Evolutionary conservation across 2,888 invertebrate species (phyloP), one percentile per base, ranked within the genome.

Genomic region (Seladonia tumulorum): DNA sequence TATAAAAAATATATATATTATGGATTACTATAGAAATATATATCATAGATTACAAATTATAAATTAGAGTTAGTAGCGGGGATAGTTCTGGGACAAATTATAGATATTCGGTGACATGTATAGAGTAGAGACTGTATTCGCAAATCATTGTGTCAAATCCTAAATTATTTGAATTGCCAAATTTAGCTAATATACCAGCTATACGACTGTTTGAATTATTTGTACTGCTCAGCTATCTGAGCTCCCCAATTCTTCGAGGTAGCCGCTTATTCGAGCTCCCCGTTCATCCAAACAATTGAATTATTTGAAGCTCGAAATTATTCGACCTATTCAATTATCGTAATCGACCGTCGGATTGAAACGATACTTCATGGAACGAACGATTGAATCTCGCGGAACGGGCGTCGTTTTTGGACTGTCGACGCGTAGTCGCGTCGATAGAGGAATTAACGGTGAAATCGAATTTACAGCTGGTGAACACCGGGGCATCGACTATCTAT

Each of bases 401-500:
- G 66, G 35, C 18, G 7, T 68, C 35, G 66, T 68, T 68, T 68
- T 68, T 68, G 66, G 35, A 68, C 35, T 22, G 66, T 22, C 66
- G 66, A 39, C 66, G 66, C 66, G 66, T 22, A 35, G 35, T 39
- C 66, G 66, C 35, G 35, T 22, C 66, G 66, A 22, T 68, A 22
- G 66, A 68, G 66, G 66, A 68, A 68, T 68, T 68, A 68, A 68
- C 66, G 66, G 35, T 18, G 66, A 39, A 68, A 68, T 68, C 66
- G 66, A 68, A 68, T 68, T 68, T 68, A 68, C 45, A 35, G 66
- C 66, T 68, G 66, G 66, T 39, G 66, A 39, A 68, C 35, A 68
- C 39, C 12, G 66, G 35, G 29, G 29, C 66, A 22, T 39, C 66
- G 66, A 18, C 66, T 68, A 68, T 68, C 35, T 68, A 68, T 68